Base-by-base conservation (phyloP, 2,888 invertebrate species). In the Embidobia sp. region DNA sequence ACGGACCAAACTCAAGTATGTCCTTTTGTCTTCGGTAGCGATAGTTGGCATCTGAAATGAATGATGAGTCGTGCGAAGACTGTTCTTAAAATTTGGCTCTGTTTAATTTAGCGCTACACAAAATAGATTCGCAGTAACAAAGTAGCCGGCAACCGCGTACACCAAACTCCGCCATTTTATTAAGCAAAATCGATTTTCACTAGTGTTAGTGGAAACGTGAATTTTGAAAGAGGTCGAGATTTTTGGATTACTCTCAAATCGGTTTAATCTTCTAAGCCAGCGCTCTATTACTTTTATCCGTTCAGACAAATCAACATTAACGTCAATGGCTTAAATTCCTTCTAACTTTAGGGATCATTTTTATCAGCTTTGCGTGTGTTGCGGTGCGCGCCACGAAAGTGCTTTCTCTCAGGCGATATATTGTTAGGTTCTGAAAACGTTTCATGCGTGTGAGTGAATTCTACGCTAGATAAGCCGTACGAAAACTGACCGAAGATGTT, bases 81-180 rank as follows among this genome's bases (percentile, higher is more conserved):
- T 55, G 57, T 51, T 49, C 16, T 48, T 42, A 19, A 44, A 40
- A 10, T 55, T 44, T 37, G 67, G 4, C 42, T 44, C n/a, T n/a
- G n/a, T n/a, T 13, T 37, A 18, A 18, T 40, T 8, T 40, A n/a
- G 2, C 3, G 2, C 3, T 55, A 49, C 16, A 33, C 8, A 53
- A 37, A 40, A 48, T n/a, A 8, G 5, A 16, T 1, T 16, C 31
- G 37, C 37, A 57, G 61, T 74, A 81, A 85, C 87, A 89, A 89
- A 88, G 89, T 89, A 88, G 82, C 89, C 89, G 85, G 85, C 85
- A 87, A 88, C 88, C 89, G 89, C 87, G 87, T 87, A 88, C 88
- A 89, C 89, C 89, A 89, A 89, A 89, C 88, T 87, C 86, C 86
- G 85, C 85, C 81, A 82, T 83, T 82, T 79, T 81, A 80, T n/a